These are phyloP conservation scores for Poecile montanus DNA, from an alignment of 2,797 vertebrate genomes.

Conservation along the genomic window DNA sequence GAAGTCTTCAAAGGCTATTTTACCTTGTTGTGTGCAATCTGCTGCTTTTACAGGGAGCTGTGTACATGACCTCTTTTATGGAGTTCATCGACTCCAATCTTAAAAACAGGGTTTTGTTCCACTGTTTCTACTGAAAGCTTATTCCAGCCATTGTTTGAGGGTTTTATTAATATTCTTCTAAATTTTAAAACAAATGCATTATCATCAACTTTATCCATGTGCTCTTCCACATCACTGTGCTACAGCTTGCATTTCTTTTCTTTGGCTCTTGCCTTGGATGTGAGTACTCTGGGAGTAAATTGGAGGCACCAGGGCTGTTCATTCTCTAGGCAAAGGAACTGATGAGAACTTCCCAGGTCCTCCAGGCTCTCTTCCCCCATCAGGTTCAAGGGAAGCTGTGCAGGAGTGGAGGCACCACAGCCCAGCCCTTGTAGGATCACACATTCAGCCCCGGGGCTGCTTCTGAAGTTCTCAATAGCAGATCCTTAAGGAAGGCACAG, in stretches of 20 bases:
- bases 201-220: background rate
- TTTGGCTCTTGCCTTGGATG: background rate
- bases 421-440: background rate
- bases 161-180: background rate
- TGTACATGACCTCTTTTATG: background rate
- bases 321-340: background rate
- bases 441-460: background rate
- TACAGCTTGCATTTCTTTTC: background rate
- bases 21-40: background rate
- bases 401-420: too few species aligned
- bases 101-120: background rate
- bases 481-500: background rate
- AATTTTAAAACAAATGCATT: background rate
- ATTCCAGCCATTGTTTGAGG: background rate
- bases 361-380: rapidly evolving
- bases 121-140: background rate
- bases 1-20: background rate
- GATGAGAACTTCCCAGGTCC: too few species aligned
- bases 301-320: background rate
- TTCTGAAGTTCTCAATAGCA: background rate
- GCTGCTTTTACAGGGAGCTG: background rate
- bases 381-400: background rate
- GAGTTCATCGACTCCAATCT: background rate
- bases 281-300: background rate
- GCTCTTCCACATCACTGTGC: background rate